Evolutionary conservation across 2,113 vertebrate species (phyloP), one percentile per base, ranked within the genome.

Genomic region (Pelmatolapia mariae): DNA sequence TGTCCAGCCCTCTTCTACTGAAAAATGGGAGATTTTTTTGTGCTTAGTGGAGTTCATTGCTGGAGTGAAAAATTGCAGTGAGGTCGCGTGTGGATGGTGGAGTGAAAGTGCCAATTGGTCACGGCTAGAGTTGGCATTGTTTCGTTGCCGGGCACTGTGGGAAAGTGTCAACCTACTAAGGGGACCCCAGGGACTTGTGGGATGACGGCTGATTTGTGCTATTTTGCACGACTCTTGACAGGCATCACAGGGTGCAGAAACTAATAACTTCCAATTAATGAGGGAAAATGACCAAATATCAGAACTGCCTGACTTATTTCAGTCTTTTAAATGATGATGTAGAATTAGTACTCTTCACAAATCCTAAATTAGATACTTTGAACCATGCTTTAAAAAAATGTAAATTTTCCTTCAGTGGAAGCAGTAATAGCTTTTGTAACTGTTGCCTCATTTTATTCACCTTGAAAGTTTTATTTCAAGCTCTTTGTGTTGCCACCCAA

Each of bases 31-130:
- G 68, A 66, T 80, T 31, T 66, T 93, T 95, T 94, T 94, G 93
- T 93, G 89, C 91, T 89, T 10, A 86, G 85, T 71, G 95, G 97
- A 98, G 97, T 98, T 98, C 97, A 98, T 98, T 97, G 94, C 97
- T 96, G 96, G 95, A 96, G 98, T 98, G 98, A 98, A 98, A 98
- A 98, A 99, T 98, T 96, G 94, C 97, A 95, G 96, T 94, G 97
- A 97, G 98, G 98, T 99, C 98, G 97, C 97, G 97, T 98, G 98
- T 98, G 97, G 98, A 98, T 97, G 97, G 97, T 96, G 96, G 96
- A 97, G 96, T 97, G 96, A 98, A 98, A 97, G 97, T 97, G 95
- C 80, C 82, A 89, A 99, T 99, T 98, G 98, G 98, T 98, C 97
- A 98, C 89, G 96, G 98, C 95, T 95, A 96, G 97, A 96, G 95